These are phyloP conservation scores for Pleuronectes platessa DNA, from an alignment of 2,113 vertebrate species.

Conservation along the genomic window DNA sequence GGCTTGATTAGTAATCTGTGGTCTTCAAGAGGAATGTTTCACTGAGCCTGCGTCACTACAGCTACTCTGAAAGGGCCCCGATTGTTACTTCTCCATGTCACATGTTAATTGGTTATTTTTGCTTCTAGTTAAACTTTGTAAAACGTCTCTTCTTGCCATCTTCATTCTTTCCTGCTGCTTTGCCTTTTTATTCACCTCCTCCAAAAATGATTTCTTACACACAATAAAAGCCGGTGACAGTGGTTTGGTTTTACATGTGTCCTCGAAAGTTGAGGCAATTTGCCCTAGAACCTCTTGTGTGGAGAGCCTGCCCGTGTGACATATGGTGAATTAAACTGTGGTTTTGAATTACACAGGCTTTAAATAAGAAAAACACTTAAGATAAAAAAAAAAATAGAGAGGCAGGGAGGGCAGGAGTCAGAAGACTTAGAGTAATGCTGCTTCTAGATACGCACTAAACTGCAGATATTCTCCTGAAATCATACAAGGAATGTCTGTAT, in stretches of 20 bases:
- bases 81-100: background rate
- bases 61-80: constrained; percentile 9
- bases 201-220: background rate
- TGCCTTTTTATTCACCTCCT: background rate
- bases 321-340: constrained; percentile 7
- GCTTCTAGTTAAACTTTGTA: constrained; percentile 5
- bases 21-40: constrained; percentile 27
- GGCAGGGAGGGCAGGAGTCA: no score
- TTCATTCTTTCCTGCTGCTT: background rate
- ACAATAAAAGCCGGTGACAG: background rate
- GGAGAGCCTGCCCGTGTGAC: constrained; percentile 3
- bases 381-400: no score
- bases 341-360: constrained; percentile 4
- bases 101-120: constrained; percentile 6
- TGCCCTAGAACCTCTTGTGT: background rate
- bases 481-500: no score
- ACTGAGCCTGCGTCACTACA: constrained; percentile 5
- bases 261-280: background rate
- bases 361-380: background rate
- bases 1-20: constrained; percentile 67
- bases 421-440: no score
- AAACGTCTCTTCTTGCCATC: background rate
- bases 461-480: no score
- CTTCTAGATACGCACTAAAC: no score
- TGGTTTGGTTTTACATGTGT: background rate